phyloP scores from a whole-genome alignment of 2,797 vertebrate species.

The Acrossocheilus fasciatus region DNA sequence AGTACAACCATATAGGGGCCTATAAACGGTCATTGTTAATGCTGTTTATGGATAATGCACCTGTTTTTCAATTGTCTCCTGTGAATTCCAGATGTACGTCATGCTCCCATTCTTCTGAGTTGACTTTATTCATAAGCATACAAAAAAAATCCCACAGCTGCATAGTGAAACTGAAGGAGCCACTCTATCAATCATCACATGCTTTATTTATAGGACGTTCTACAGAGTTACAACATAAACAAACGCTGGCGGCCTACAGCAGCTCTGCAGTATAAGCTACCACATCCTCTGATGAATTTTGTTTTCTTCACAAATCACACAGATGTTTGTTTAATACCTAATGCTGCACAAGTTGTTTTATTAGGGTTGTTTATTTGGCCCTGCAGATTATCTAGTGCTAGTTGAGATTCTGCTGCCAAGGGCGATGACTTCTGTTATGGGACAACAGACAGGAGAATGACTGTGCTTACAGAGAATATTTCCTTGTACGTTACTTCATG shows the following conservation, averaged over 20 bases:
- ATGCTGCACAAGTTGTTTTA: conserved; percentile 32
- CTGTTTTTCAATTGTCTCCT: conserved; percentile 8
- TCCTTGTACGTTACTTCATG: conserved; percentile 27
- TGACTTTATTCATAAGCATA: conserved; percentile 5
- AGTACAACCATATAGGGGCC: not conserved
- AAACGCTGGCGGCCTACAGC: conserved; percentile 11
- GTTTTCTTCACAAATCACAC: conserved; percentile 4
- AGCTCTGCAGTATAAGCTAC: not conserved
- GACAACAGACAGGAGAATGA: conserved; percentile 35
- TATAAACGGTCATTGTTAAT: conserved; percentile 11
- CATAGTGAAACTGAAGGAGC: not conserved
- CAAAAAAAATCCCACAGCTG: not conserved
- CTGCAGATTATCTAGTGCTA: conserved; percentile 2
- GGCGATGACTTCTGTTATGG: conserved; percentile 42
- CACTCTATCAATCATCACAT: conserved; percentile 14
- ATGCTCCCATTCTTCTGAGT: not conserved
- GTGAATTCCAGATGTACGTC: conserved; percentile 2
- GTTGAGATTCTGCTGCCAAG: conserved; percentile 35
- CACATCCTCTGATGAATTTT: conserved; percentile 16
- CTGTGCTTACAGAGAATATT: conserved; percentile 28
- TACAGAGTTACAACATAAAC: conserved; percentile 8
- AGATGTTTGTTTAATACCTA: conserved; percentile 38
- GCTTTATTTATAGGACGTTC: conserved; percentile 34
- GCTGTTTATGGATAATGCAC: conserved; percentile 11
- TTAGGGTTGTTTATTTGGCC: conserved; percentile 42